These are phyloP conservation scores for Telenomus remus DNA, from an alignment of 1,140 invertebrate genomes.

Conservation along the genomic window DNA sequence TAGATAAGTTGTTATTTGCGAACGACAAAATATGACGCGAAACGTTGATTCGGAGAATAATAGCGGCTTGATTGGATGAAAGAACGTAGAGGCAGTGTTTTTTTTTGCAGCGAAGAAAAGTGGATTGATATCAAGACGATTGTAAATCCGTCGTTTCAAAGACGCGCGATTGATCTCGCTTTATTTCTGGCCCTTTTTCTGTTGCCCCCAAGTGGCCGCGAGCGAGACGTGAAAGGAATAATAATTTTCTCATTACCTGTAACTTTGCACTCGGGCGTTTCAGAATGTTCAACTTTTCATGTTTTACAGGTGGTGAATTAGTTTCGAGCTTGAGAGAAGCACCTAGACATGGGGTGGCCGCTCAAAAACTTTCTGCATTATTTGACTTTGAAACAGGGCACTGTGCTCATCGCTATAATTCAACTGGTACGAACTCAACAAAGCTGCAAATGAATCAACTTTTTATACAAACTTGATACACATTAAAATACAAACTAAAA, in stretches of 20 bases:
- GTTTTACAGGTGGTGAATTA: slow-evolving; percentile 17
- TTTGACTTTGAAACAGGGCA: slow-evolving; percentile 74
- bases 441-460: background rate
- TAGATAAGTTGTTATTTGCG: slow-evolving; percentile 29
- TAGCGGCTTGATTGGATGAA: background rate
- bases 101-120: slow-evolving; percentile 5
- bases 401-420: slow-evolving; percentile 73
- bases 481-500: background rate
- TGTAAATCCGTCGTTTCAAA: slow-evolving; percentile 16
- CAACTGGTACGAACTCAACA: slow-evolving; percentile 69
- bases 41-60: background rate
- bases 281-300: slow-evolving; percentile 4
- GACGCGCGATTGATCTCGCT: slow-evolving; percentile 14
- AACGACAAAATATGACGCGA: slow-evolving; percentile 12
- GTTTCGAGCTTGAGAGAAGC: background rate
- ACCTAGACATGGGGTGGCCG: slow-evolving; percentile 65
- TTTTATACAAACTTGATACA: too few relatives aligned
- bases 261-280: too few relatives aligned
- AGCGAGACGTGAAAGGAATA: too few relatives aligned
- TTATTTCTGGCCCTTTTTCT: slow-evolving; percentile 2
- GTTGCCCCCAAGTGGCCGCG: too few relatives aligned
- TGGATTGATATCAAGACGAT: slow-evolving; percentile 14
- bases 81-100: background rate
- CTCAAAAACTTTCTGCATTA: slow-evolving; percentile 71
- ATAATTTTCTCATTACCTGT: too few relatives aligned